Conservation (phyloP, 30 jellyfish, hydroid and myxozoan species). For the Hydra vulgaris region DNA sequence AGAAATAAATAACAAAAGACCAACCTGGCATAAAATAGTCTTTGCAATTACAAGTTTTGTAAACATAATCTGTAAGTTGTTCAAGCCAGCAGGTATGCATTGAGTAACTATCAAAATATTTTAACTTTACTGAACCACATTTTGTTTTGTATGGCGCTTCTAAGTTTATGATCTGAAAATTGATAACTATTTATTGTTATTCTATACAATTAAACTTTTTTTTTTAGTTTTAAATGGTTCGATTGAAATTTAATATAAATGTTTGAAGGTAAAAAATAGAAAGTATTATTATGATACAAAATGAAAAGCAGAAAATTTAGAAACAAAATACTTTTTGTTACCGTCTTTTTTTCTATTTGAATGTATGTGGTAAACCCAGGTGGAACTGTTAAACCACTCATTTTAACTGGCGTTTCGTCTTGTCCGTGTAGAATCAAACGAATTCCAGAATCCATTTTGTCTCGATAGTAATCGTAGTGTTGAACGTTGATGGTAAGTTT, state of each 20-base stretch:
- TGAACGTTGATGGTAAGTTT: constrained; percentile 54
- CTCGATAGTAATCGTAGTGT: constrained; percentile 72
- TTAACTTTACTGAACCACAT: constrained; percentile 52
- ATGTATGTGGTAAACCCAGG: constrained; percentile 74
- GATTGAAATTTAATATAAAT: no score
- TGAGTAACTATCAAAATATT: constrained; percentile 57
- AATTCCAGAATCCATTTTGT: constrained; percentile 25
- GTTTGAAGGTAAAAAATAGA: no score
- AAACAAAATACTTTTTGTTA: no score
- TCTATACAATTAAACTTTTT: no score
- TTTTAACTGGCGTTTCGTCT: constrained; percentile 75
- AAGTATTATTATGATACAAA: no score
- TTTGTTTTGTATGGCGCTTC: not conserved
- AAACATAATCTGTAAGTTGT: constrained; percentile 54
- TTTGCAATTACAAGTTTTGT: constrained; percentile 47
- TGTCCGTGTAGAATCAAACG: constrained; percentile 77
- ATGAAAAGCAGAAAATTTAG: no score
- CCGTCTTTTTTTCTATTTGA: constrained; percentile 64
- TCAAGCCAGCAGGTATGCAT: constrained; percentile 78
- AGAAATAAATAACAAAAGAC: no score
- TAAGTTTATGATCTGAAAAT: not conserved
- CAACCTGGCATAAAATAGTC: constrained; percentile 89
- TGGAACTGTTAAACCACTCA: constrained; percentile 56
- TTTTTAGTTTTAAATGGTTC: no score
- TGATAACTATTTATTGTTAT: not conserved